Conservation (phyloP, 2,797 vertebrate species). For the Siniperca scherzeri region DNA sequence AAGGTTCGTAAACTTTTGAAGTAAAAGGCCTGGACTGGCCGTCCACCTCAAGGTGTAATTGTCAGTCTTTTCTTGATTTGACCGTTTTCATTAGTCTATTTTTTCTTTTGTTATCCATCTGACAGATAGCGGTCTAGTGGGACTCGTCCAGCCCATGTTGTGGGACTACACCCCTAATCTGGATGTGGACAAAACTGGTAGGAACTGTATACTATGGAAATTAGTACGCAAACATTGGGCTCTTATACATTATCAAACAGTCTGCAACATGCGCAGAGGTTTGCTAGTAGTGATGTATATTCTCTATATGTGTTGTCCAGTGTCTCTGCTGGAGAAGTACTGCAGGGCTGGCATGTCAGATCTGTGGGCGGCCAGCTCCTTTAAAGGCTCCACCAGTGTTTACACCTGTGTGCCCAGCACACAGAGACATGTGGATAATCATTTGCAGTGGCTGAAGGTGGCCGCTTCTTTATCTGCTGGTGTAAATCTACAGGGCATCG, state of each 20-base stretch:
- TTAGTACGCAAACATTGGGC: background rate
- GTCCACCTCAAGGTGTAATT: too few species aligned
- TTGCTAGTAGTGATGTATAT: background rate
- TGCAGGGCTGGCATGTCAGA: conserved; percentile 86
- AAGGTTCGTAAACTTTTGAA: too few species aligned
- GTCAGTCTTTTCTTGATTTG: background rate
- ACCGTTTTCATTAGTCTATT: background rate
- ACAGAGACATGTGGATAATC: conserved; percentile 93
- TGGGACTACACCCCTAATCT: conserved; percentile 94
- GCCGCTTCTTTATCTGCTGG: conserved; percentile 75
- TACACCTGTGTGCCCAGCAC: conserved; percentile 89
- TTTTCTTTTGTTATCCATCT: conserved; percentile 1
- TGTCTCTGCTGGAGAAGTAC: conserved; percentile 91
- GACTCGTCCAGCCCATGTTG: conserved; percentile 93
- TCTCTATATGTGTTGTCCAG: conserved; percentile 74
- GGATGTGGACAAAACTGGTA: conserved; percentile 90
- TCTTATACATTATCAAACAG: background rate
- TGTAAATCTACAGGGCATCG: conserved; percentile 88
- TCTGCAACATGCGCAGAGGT: background rate
- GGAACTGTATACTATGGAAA: background rate
- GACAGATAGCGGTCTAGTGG: conserved; percentile 90
- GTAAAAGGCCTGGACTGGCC: too few species aligned
- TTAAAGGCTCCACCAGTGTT: conserved; percentile 94
- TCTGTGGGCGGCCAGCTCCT: conserved; percentile 95
- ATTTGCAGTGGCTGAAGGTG: conserved; percentile 92